Base-by-base conservation (phyloP, 2,888 invertebrate species). In the Camponotus fellah region DNA sequence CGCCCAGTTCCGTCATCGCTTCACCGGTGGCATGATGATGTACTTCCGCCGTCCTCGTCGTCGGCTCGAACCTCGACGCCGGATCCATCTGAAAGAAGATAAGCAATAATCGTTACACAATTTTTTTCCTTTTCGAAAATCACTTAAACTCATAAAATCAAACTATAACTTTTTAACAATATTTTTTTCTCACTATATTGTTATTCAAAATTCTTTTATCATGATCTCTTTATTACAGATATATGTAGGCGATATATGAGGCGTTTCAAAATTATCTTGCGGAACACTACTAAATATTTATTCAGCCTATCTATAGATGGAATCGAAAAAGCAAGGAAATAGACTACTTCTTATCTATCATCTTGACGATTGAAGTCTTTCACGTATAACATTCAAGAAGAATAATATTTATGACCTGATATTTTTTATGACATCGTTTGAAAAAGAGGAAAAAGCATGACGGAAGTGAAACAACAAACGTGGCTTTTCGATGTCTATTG, bases 21-120 rank as follows among this genome's bases (percentile, higher is more conserved):
- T 94, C 94, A 26, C 26, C 71, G n/a, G 21, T n/a, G 12, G 40
- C 71, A 58, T 68, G 86, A 3, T 77, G 74, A 0, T 34, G 66
- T 26, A 69, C 8, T 21, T 84, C 83, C 26, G 86, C 32, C 82
- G 34, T 75, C 65, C 74, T 85, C 43, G 86, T 83, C 21, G 84
- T 82, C 53, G 85, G 74, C 40, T 88, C 90, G 80, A 92, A 92
- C 87, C 92, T 95, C 75, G 93, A 94, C 40, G 94, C 91, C 91
- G 94, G 95, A 74, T 95, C 95, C 95, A 96, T 95, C 96, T 96
- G 92, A n/a, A 94, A 94, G 95, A 81, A 43, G 56, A 53, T 37
- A 49, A 34, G 9, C 12, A 6, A 43, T 32, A 34, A 6, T n/a
- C 37, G 14, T 17, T 34, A 9, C 17, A 32, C 0, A 8, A 14